These are phyloP conservation scores for Coecobrya sp. DNA, from an alignment of 2,888 invertebrate species.

Conservation along the genomic window DNA sequence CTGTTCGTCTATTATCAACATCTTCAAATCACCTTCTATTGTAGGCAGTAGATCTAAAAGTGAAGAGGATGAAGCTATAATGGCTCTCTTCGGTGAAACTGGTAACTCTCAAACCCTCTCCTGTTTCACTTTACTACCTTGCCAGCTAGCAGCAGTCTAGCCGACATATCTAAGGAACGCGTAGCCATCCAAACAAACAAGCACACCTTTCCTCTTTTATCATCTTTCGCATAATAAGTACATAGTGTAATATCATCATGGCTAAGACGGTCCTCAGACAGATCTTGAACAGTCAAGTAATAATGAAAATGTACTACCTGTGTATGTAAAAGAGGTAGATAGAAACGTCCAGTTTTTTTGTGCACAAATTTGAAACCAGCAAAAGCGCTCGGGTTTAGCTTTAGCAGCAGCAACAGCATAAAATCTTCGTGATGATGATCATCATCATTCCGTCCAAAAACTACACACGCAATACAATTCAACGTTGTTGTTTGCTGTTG, in stretches of 20 bases:
- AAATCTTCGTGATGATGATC: conserved; percentile 33
- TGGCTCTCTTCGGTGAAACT: conserved; percentile 33
- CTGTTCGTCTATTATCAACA: conserved; percentile 12
- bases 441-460: conserved; percentile 37
- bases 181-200: conserved; percentile 28
- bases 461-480: conserved; percentile 52
- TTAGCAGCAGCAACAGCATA: conserved; percentile 3
- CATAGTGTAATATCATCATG: conserved; percentile 7
- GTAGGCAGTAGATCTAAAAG: conserved; percentile 30
- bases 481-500: conserved; percentile 42
- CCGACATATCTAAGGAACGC: not conserved
- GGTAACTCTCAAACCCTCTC: conserved; percentile 50
- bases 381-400: not conserved
- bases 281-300: conserved; percentile 58
- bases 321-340: not conserved
- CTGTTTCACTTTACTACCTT: not conserved
- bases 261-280: not conserved
- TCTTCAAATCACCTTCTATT: conserved; percentile 1
- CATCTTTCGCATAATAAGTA: not conserved
- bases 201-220: conserved; percentile 41
- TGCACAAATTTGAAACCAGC: conserved; percentile 9
- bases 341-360: conserved; percentile 64
- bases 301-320: conserved; percentile 42
- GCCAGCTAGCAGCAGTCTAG: not conserved
- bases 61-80: conserved; percentile 34